Evolutionary conservation across 2,113 vertebrate species (phyloP).

Genomic region (Pseudopipra pipra): DNA sequence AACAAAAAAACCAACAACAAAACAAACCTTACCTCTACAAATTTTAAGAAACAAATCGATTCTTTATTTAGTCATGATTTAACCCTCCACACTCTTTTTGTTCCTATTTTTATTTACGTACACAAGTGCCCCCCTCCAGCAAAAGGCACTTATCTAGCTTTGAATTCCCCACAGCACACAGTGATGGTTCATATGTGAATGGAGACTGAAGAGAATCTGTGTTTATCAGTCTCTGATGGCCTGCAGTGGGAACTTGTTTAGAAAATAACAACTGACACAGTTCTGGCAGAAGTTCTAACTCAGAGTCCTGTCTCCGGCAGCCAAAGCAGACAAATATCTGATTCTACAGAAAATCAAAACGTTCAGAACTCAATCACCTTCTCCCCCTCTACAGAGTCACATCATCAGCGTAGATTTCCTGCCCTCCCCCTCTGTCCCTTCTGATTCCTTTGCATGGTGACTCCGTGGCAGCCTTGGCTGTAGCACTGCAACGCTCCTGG

Average conservation of each 20-base stretch:
- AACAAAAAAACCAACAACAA: not conserved
- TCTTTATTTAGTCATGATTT: not conserved
- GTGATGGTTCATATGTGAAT: not conserved
- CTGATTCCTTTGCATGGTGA: rapidly evolving
- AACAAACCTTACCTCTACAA: not conserved
- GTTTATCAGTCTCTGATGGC: not conserved
- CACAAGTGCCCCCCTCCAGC: rapidly evolving
- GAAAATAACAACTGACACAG: not conserved
- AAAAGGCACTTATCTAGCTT: not conserved
- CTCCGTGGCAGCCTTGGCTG: not conserved
- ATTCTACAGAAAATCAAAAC: not conserved
- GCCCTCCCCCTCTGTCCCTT: rapidly evolving
- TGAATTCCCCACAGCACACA: not conserved
- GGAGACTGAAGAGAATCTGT: not conserved
- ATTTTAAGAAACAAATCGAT: not conserved
- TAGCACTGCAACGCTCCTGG: not conserved
- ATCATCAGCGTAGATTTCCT: not conserved
- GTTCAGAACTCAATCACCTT: not conserved
- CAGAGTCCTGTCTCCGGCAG: not conserved
- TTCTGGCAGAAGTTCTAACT: not conserved
- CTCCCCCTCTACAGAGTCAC: not conserved
- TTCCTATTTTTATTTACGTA: not conserved
- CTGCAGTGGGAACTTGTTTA: not conserved
- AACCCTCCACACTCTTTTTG: not conserved
- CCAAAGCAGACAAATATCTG: not conserved